Base-by-base conservation (phyloP, 2,113 vertebrate species). In the Synchiropus splendidus region DNA sequence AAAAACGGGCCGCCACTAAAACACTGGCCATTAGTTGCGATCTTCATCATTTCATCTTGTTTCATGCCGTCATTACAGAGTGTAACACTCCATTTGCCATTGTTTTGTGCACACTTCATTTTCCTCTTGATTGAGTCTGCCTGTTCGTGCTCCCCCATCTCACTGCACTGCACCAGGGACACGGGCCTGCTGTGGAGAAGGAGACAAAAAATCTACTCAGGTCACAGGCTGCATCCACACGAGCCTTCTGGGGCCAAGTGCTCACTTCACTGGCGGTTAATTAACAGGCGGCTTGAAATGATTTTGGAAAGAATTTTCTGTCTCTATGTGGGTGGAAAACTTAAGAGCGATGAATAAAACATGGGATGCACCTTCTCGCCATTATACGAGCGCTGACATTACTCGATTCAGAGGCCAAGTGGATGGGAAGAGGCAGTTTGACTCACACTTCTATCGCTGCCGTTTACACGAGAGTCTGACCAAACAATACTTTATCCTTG, bases 81-180 rank as follows among this genome's bases (percentile, higher is more conserved):
- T 27, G 55, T 67, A 70, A 72, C 56, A 72, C 58, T 57, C 51
- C 52, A 76, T 78, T 77, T 72, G 66, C 54, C 61, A 67, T 70
- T 64, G 60, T 78, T 27, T 27, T 67, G 45, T 64, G 61, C 59
- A 47, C 70, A 55, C 55, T 70, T 74, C 27, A 79, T 78, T 83
- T 76, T 76, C 72, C 48, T 53, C 64, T 42, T 73, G 74, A 78
- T 75, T 64, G 70, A 63, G 46, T 18, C 50, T 48, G 47, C 40
- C 64, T 50, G 58, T 78, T 67, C 59, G 59, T 48, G 57, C 36
- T 41, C 56, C 36, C 43, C 48, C 44, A 44, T 39, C 48, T 59
- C 57, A 5, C 40, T 2, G 10, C 6, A 14, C 50, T 54, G 45
- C 55, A 58, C 35, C 10, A 32, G 44, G 42, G 55, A 75, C 10